Percentiles rank a stretch among this genome's conserved stretches.
These are phyloP conservation scores for Caenorhabditis japonica DNA, from an alignment of 2,888 invertebrate species.

Conservation along the genomic window DNA sequence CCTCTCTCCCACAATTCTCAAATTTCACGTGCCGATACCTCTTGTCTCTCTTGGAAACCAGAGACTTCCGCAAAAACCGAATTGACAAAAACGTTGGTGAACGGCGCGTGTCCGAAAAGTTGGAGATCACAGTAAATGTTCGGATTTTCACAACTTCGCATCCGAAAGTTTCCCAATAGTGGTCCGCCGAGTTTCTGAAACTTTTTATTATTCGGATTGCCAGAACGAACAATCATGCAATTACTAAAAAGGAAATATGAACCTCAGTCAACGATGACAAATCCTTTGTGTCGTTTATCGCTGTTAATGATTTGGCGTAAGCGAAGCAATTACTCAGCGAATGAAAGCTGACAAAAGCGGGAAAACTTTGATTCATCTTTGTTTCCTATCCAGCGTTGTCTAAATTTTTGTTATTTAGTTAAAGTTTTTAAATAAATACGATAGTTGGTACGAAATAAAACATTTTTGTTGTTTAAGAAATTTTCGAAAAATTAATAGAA, in stretches of 20 bases:
- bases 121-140: constrained; percentile 53
- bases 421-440: not conserved
- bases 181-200: constrained; percentile 46
- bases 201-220: not conserved
- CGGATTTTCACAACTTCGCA: constrained; percentile 56
- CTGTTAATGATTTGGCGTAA: constrained; percentile 48
- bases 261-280: constrained; percentile 37
- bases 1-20: constrained; percentile 7
- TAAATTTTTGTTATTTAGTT: not conserved
- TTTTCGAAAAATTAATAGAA: not conserved
- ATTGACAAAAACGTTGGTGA: constrained; percentile 62
- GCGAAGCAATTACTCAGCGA: constrained; percentile 60
- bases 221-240: not conserved
- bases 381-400: not conserved
- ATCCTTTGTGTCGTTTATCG: constrained; percentile 33
- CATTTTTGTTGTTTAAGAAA: not conserved
- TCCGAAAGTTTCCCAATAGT: constrained; percentile 55
- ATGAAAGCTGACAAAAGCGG: constrained; percentile 60
- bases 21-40: constrained; percentile 52
- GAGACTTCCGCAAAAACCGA: constrained; percentile 58
- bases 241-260: not conserved
- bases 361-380: constrained; percentile 51
- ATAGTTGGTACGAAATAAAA: too few species aligned
- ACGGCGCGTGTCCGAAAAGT: constrained; percentile 56
- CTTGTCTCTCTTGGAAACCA: constrained; percentile 61